A percentile compares a stretch with the other conserved stretches of the same genome.
phyloP scores from a whole-genome alignment of 2,797 vertebrate genomes.

The Macroramphosus scolopax region DNA sequence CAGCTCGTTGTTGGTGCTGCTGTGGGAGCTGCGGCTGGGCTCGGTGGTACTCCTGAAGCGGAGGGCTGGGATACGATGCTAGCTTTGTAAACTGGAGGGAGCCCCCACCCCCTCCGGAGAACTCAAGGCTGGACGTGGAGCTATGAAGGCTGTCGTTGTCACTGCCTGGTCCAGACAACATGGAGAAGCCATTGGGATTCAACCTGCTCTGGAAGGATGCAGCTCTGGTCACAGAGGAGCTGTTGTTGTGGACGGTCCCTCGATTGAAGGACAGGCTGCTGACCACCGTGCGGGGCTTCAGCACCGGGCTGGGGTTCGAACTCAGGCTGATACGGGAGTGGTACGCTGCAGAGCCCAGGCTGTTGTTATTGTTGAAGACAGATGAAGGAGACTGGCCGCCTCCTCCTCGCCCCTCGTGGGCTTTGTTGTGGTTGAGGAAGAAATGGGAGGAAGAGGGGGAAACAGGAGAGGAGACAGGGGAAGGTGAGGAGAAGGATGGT shows the following conservation, averaged over 20 bases:
- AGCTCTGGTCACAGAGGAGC: conserved; percentile 63
- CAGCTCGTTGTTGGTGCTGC: conserved; percentile 21
- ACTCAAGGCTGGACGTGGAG: conserved; percentile 86
- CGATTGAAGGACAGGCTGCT: conserved; percentile 80
- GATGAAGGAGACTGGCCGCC: conserved; percentile 32
- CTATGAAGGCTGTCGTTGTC: conserved; percentile 86
- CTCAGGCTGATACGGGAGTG: conserved; percentile 51
- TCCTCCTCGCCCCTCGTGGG: conserved; percentile 45
- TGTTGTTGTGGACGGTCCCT: conserved; percentile 66
- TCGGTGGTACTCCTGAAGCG: conserved; percentile 55
- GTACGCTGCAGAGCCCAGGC: conserved; percentile 47
- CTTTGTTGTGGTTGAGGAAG: conserved; percentile 58
- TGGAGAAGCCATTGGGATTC: conserved; percentile 73
- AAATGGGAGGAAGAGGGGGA: conserved; percentile 63
- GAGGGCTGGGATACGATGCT: conserved; percentile 53
- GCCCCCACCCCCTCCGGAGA: conserved; percentile 49
- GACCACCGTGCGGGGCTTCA: conserved; percentile 65
- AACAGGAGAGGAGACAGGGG: conserved; percentile 60
- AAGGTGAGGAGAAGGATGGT: conserved; percentile 67
- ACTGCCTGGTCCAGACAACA: conserved; percentile 74
- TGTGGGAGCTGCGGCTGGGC: conserved; percentile 29
- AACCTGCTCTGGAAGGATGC: conserved; percentile 81
- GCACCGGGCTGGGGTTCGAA: conserved; percentile 64
- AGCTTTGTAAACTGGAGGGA: conserved; percentile 39
- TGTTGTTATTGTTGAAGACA: conserved; percentile 48